These are phyloP conservation scores for Zosterops japonicus DNA, from an alignment of 2,113 vertebrate genomes.

Conservation along the genomic window DNA sequence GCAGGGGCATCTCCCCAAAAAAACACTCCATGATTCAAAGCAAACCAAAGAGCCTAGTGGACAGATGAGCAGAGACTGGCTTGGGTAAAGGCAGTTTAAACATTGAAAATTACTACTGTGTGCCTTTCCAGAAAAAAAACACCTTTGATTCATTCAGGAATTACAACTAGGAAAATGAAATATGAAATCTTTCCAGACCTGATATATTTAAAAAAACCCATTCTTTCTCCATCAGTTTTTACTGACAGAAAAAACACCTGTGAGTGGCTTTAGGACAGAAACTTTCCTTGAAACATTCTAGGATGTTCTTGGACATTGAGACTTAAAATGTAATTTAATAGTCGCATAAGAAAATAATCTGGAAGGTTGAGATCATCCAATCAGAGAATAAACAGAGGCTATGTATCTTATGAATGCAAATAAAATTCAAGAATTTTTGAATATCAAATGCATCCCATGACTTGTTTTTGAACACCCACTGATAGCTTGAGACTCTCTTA, in stretches of 20 bases:
- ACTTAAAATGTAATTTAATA: neutral
- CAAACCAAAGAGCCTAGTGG: neutral
- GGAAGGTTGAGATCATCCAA: neutral
- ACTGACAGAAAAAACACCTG: neutral
- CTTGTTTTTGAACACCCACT: constrained; percentile 1
- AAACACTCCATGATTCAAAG: neutral
- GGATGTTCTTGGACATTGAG: neutral
- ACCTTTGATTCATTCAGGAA: neutral
- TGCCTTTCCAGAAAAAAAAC: neutral
- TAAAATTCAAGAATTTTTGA: constrained; percentile 39
- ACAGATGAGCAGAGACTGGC: neutral
- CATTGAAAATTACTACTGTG: neutral
- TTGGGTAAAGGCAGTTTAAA: neutral
- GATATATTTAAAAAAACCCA: neutral
- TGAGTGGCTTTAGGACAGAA: neutral
- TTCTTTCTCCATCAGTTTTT: neutral
- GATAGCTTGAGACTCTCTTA: neutral
- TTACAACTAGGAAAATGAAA: neutral
- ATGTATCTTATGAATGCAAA: constrained; percentile 1
- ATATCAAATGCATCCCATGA: neutral
- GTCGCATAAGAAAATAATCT: neutral
- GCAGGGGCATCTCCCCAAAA: neutral
- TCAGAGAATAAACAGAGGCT: neutral
- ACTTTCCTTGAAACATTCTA: neutral
- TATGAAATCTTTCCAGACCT: neutral